These are phyloP conservation scores for Gobius niger DNA, from an alignment of 2,113 vertebrate species.

Conservation along the genomic window DNA sequence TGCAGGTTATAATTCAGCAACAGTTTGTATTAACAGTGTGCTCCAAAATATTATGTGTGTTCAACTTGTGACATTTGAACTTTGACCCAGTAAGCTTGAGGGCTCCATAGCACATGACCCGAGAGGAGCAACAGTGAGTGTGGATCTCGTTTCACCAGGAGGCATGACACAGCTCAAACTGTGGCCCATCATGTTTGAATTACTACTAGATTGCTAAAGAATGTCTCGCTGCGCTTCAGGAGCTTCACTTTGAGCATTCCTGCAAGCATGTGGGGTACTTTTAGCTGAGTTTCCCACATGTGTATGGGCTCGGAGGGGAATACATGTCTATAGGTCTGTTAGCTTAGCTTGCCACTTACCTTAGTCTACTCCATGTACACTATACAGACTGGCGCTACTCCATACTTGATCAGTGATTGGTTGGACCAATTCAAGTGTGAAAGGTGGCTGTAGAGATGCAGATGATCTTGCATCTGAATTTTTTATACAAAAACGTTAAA, in stretches of 20 bases:
- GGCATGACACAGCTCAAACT: conserved; percentile 47
- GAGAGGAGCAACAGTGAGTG: conserved; percentile 31
- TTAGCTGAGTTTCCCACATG: conserved; percentile 55
- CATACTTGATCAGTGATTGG: no score
- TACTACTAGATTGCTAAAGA: conserved; percentile 67
- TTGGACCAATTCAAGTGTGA: no score
- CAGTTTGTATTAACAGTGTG: no score
- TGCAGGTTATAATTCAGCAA: neutral
- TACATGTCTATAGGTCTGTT: no score
- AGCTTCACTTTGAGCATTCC: conserved; percentile 55
- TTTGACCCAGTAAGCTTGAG: conserved; percentile 48
- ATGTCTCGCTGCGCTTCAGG: conserved; percentile 56
- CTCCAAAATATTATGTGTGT: neutral
- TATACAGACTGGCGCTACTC: no score
- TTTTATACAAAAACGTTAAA: no score
- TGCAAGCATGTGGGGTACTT: conserved; percentile 41
- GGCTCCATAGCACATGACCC: conserved; percentile 22
- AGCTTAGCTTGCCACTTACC: conserved; percentile 52
- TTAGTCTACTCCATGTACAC: neutral
- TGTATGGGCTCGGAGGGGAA: no score
- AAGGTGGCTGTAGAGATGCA: no score
- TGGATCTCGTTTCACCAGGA: conserved; percentile 35
- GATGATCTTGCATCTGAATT: no score
- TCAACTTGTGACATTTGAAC: conserved; percentile 27
- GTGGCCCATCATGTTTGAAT: conserved; percentile 68